Evolutionary conservation across 2,113 vertebrate species (phyloP).

Genomic region (Melanerpes formicivorus): DNA sequence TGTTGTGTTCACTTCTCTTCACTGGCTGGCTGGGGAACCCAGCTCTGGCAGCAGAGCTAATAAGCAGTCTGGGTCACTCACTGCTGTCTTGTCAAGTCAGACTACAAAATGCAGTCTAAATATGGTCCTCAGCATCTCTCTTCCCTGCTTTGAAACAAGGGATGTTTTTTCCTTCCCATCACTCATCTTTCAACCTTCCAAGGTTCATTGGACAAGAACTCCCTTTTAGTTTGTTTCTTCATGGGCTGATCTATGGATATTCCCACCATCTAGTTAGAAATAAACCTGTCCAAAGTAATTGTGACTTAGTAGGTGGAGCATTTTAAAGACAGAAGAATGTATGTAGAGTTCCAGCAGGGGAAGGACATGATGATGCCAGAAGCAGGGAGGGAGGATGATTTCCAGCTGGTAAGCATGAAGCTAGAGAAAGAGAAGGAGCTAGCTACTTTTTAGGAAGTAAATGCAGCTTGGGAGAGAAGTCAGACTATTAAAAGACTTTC

Average conservation of each 20-base stretch:
- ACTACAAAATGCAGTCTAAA: background rate
- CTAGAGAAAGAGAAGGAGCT: background rate
- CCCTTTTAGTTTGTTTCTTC: background rate
- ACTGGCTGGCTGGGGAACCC: accelerated
- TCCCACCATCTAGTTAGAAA: background rate
- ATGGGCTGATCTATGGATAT: background rate
- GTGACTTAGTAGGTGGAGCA: background rate
- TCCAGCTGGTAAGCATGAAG: background rate
- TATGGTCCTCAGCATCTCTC: background rate
- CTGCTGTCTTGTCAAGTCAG: background rate
- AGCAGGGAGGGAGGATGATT: background rate
- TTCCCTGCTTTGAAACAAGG: background rate
- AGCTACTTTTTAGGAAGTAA: background rate
- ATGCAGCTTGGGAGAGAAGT: background rate
- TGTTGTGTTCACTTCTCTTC: accelerated
- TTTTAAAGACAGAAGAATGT: background rate
- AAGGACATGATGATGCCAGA: background rate
- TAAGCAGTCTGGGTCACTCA: background rate
- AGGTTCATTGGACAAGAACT: background rate
- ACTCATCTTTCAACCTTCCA: background rate
- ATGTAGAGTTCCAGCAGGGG: background rate
- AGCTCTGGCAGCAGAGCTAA: background rate
- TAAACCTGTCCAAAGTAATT: background rate
- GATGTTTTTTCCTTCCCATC: background rate
- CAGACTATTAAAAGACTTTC: background rate